phyloP scores from a whole-genome alignment of 1,140 invertebrate genomes.

The Aphis craccivora region DNA sequence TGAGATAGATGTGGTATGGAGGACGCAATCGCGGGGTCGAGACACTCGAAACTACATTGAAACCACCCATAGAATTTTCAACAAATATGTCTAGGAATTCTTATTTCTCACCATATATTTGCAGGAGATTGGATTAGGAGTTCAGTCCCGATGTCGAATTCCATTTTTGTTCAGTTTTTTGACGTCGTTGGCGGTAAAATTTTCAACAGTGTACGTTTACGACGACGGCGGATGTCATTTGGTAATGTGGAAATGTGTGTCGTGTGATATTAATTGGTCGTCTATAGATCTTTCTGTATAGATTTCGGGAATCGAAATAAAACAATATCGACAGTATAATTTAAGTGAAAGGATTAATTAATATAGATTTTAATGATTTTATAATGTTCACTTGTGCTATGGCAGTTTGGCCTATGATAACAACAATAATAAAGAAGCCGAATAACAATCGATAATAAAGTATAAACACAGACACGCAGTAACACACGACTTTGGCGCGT shows the following conservation, averaged over 20 bases:
- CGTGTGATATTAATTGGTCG: neutral
- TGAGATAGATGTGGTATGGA: neutral
- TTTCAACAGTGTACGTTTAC: neutral
- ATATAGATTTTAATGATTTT: neutral
- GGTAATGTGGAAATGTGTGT: neutral
- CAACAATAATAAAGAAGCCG: too few species aligned
- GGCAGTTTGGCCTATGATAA: too few species aligned
- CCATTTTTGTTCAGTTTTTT: neutral
- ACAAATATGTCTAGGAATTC: neutral
- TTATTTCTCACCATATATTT: conserved; percentile 2
- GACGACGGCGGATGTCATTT: neutral
- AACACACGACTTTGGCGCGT: too few species aligned
- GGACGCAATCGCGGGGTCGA: neutral
- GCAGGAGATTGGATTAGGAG: conserved; percentile 30
- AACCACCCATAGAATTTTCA: neutral
- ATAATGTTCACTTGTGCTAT: neutral
- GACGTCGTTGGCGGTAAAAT: neutral
- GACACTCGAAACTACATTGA: neutral
- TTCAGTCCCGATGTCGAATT: neutral
- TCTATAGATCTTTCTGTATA: neutral
- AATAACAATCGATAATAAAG: too few species aligned
- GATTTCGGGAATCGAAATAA: neutral
- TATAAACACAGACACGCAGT: too few species aligned
- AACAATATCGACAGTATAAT: neutral
- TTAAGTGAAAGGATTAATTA: neutral